Base-by-base conservation (phyloP, 1,140 invertebrate species). In the Diachasma alloeum region DNA sequence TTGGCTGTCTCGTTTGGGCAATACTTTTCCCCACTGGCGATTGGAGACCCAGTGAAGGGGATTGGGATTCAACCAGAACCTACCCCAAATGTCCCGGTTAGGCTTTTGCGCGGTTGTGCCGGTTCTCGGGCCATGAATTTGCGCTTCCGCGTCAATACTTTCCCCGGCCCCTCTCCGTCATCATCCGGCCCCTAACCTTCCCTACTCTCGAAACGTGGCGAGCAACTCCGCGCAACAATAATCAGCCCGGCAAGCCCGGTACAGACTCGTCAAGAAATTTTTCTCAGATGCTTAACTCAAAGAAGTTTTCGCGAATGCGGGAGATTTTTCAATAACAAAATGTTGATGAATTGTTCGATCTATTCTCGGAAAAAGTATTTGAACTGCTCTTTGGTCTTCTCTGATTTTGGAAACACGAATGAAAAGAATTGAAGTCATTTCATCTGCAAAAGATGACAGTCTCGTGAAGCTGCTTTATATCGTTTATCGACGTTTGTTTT, bases 21-120 rank as follows among this genome's bases (percentile, higher is more conserved):
- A 74, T 74, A 63, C 39, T 74, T 74, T 74, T 42, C 13, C 56
- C 53, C 37, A 37, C 72, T 44, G 26, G 37, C 37, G 73, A 15
- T 31, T 69, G 56, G 24, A 67, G 73, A 53, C 19, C 31, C 53
- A 63, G 42, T 53, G 69, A 17, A 36, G 56, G 59, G 59, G 59
- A 17, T 2, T 56, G n/a, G n/a, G 48, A 8, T 22, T 26, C 59
- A 66, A 68, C 48, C 80, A 80, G 80, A 86, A 89, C 87, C 87
- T 88, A 87, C 84, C 86, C 86, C 85, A 89, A 88, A 87, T 87
- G 82, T 78, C 39, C 67, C 81, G 79, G 82, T 87, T 85, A 86
- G 81, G 83, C 85, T 80, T 80, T 76, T 78, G 17, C 80, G 66
- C 53, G 71, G 44, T 70, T 31, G 63, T 67, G 42, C 46, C 44